phyloP scores from a whole-genome alignment of 2,888 invertebrate species.

The Drosophila antonietae region DNA sequence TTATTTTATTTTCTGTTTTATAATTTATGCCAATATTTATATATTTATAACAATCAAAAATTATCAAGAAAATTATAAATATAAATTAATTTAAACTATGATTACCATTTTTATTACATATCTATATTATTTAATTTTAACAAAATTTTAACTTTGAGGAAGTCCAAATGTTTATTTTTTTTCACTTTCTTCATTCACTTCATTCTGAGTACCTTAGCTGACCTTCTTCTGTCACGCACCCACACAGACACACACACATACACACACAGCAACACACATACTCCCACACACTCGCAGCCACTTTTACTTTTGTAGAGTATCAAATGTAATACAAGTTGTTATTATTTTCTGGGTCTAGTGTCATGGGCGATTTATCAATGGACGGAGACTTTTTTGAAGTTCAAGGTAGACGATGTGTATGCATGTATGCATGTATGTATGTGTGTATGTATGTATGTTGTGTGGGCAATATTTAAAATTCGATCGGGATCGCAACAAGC shows the following conservation, averaged over 20 bases:
- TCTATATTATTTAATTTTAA: no score
- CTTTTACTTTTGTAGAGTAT: slow-evolving; percentile 1
- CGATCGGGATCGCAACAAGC: slow-evolving; percentile 47
- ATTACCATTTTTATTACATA: no score
- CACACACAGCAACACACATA: neutral
- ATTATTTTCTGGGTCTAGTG: slow-evolving; percentile 5
- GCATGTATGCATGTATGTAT: no score
- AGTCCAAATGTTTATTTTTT: neutral
- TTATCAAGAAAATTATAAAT: no score
- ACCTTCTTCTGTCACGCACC: neutral
- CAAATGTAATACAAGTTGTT: neutral
- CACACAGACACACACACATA: neutral
- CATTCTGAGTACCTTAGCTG: neutral
- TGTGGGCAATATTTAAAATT: slow-evolving; percentile 50
- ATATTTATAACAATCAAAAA: no score
- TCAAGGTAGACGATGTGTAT: slow-evolving; percentile 36
- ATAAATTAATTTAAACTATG: no score
- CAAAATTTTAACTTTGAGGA: neutral
- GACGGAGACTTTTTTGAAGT: slow-evolving; percentile 36
- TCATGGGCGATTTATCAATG: neutral
- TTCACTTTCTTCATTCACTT: neutral
- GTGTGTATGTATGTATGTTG: neutral
- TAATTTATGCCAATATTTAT: no score
- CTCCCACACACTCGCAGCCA: neutral
- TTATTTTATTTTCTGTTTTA: no score